Base-by-base conservation (phyloP, 2,113 vertebrate species). In the Rhinoptilus africanus region DNA sequence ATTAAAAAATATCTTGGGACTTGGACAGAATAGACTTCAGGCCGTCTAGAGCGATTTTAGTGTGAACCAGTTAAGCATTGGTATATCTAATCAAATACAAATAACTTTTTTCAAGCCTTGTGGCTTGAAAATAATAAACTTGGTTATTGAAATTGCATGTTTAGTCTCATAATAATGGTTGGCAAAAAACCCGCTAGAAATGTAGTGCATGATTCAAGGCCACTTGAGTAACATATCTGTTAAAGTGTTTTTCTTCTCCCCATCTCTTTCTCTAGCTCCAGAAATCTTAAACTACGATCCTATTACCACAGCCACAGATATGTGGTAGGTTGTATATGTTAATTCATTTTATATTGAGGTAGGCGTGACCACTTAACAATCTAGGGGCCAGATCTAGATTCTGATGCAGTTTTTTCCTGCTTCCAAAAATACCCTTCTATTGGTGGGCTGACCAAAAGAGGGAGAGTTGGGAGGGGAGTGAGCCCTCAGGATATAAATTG, bases 221-320 rank as follows among this genome's bases (percentile, higher is more conserved):
- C 37, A 27, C 85, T 88, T 95, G 47, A 90, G 54, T 88, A 50
- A 80, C 47, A 16, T 68, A 39, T 82, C 12, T 90, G 27, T 73
- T 93, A 43, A 96, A 82, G 74, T 41, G 22, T 76, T 95, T 85
- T 96, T 95, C n/a, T 73, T 76, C 51, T 86, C 16, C 21, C 9
- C 22, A 4, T 84, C 43, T 89, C 48, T 92, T 90, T 37, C 28
- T 97, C 75, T 95, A 99, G 99, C 99, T 96, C 99, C 99, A 93
- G 99, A 99, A 98, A 98, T 99, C 84, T 98, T 99, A 78, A 99
- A 99, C 91, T 99, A 99, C n/a, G 99, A 99, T 95, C 99, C 99
- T 17, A 99, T 99, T 97, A 99, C 99, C n/a, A 99, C 99, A 66
- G 98, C 99, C n/a, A 98, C 99, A 63, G 99, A 99, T 96, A 98